Evolutionary conservation across 2,797 vertebrate species (phyloP).

Genomic region (Cuniculus paca): DNA sequence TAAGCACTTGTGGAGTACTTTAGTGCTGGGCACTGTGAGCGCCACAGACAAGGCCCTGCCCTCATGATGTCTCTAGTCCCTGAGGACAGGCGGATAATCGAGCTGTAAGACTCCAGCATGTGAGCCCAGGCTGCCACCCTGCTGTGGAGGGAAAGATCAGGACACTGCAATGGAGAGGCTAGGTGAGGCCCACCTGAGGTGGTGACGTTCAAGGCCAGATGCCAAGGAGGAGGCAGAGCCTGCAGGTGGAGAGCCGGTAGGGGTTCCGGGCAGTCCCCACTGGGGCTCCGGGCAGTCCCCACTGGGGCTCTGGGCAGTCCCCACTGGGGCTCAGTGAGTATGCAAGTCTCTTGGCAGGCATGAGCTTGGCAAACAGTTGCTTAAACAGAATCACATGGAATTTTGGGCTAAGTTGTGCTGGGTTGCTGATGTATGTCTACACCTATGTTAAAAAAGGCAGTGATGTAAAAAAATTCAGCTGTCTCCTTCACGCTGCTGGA

Average conservation of each 20-base stretch:
- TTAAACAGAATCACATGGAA: not conserved
- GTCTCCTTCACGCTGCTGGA: not conserved
- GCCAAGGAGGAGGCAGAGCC: not conserved
- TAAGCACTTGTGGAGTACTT: not conserved
- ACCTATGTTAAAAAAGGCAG: not conserved
- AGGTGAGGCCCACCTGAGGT: not conserved
- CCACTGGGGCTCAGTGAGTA: not conserved
- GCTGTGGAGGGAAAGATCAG: not conserved
- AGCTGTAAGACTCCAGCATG: rapidly evolving
- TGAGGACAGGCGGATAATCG: not conserved
- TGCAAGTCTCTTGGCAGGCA: not conserved
- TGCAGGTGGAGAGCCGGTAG: not conserved
- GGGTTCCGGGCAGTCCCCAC: not conserved
- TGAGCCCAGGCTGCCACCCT: not conserved
- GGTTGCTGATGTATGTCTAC: not conserved
- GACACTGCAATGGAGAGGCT: not conserved
- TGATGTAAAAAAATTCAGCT: not conserved
- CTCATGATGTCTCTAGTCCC: not conserved
- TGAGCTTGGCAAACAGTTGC: conserved; percentile 1
- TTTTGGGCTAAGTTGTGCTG: conserved; percentile 7
- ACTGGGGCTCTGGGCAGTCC: not conserved
- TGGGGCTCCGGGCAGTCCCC: not conserved
- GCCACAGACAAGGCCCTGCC: not conserved
- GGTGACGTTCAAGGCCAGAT: not conserved
- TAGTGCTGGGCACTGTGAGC: not conserved